These are phyloP conservation scores for Heterotilapia buettikoferi DNA, from an alignment of 2,113 vertebrate species.

Conservation along the genomic window DNA sequence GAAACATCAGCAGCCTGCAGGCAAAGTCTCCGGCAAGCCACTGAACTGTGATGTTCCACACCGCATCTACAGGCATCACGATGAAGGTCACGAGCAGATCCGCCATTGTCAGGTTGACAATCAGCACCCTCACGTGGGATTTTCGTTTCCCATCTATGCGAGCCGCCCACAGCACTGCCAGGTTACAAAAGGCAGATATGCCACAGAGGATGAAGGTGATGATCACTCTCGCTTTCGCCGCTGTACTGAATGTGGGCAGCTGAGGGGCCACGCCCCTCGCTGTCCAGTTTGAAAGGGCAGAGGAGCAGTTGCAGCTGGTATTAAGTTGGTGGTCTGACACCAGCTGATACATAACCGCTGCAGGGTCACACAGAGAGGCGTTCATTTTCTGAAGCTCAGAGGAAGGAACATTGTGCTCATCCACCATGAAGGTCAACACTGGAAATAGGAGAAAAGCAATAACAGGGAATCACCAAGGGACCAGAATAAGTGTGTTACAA, in stretches of 20 bases:
- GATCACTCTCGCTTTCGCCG: conserved; percentile 57
- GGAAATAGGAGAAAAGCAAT: background rate
- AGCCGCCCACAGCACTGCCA: conserved; percentile 56
- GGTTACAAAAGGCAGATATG: conserved; percentile 56
- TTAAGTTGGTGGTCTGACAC: background rate
- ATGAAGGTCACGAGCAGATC: conserved; percentile 78
- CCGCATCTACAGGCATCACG: conserved; percentile 79
- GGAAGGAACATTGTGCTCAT: conserved; percentile 11
- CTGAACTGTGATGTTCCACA: conserved; percentile 82
- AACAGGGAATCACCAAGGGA: background rate
- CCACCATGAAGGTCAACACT: background rate
- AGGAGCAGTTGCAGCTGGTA: conserved; percentile 32
- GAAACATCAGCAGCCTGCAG: conserved; percentile 80
- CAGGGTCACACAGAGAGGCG: background rate
- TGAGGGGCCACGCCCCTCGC: background rate
- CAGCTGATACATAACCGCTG: conserved; percentile 12
- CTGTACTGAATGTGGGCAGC: conserved; percentile 61
- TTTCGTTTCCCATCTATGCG: conserved; percentile 47
- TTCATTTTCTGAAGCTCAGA: conserved; percentile 41
- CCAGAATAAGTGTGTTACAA: background rate
- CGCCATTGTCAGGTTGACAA: conserved; percentile 73
- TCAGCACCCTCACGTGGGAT: conserved; percentile 74
- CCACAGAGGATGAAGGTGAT: conserved; percentile 60
- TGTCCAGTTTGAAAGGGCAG: conserved; percentile 4
- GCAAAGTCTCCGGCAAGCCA: conserved; percentile 76